phyloP scores from a whole-genome alignment of 2,888 invertebrate genomes.

The Microctonus aethiopoides region DNA sequence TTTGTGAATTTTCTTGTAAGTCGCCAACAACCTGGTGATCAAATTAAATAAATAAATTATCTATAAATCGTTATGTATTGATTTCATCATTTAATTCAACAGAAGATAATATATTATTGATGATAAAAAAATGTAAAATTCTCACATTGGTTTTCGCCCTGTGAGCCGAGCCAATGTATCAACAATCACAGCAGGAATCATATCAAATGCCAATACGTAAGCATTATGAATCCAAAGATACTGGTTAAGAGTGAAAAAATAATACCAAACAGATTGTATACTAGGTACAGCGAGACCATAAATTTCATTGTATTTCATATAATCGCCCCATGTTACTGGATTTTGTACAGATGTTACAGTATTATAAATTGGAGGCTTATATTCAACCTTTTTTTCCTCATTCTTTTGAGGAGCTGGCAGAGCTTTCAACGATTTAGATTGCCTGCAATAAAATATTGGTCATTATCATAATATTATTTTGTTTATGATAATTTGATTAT shows the following conservation, averaged over 20 bases:
- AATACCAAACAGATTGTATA: slow-evolving; percentile 74
- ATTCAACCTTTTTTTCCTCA: slow-evolving; percentile 34
- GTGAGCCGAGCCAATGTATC: slow-evolving; percentile 69
- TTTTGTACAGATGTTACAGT: slow-evolving; percentile 86
- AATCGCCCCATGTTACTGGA: slow-evolving; percentile 81
- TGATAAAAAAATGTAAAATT: slow-evolving; percentile 39
- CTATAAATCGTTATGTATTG: slow-evolving; percentile 14
- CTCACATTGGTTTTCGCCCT: slow-evolving; percentile 74
- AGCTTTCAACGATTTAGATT: background rate
- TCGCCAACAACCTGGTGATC: slow-evolving; percentile 73
- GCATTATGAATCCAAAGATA: slow-evolving; percentile 70
- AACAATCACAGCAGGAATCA: slow-evolving; percentile 72
- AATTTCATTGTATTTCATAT: slow-evolving; percentile 70
- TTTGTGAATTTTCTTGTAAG: slow-evolving; percentile 80
- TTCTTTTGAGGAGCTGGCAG: slow-evolving; percentile 16
- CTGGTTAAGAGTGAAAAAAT: slow-evolving; percentile 71
- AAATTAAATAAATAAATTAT: background rate
- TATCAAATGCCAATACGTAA: slow-evolving; percentile 71
- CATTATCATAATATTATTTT: background rate
- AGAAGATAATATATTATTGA: no score
- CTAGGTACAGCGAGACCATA: slow-evolving; percentile 71
- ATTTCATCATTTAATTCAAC: background rate
- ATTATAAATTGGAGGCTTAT: slow-evolving; percentile 80
- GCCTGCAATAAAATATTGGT: background rate
- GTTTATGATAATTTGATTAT: background rate